These are phyloP conservation scores for Pristionchus mayeri DNA, from an alignment of 2,888 invertebrate genomes.

Conservation along the genomic window DNA sequence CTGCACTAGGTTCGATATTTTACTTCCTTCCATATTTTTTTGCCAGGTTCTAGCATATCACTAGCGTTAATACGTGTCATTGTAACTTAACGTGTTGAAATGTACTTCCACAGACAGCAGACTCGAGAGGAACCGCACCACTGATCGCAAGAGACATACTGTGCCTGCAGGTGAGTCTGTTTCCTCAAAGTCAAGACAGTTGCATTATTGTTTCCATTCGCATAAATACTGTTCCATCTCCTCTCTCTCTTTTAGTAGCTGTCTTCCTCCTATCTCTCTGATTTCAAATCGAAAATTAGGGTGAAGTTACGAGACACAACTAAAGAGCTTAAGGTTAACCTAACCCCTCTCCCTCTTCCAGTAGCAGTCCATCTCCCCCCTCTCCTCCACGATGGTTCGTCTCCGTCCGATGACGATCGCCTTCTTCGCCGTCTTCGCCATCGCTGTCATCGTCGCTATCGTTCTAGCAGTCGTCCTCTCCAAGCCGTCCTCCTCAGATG, in stretches of 20 bases:
- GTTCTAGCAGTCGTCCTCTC: neutral
- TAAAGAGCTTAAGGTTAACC: too few species aligned
- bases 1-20: neutral
- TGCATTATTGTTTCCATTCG: too few species aligned
- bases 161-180: neutral
- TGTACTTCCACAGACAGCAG: neutral
- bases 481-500: neutral
- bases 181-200: too few species aligned
- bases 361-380: slow-evolving; percentile 1
- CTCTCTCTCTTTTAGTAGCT: too few species aligned
- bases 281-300: too few species aligned
- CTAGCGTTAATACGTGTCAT: neutral
- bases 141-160: slow-evolving; percentile 32
- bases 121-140: slow-evolving; percentile 1
- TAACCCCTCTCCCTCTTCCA: neutral
- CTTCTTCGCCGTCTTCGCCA: neutral
- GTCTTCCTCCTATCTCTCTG: too few species aligned
- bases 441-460: slow-evolving; percentile 1
- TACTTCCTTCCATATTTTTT: neutral
- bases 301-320: too few species aligned
- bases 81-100: too few species aligned
- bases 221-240: too few species aligned
- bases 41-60: neutral
- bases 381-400: neutral
- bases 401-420: slow-evolving; percentile 8